phyloP scores from a whole-genome alignment of 2,888 invertebrate genomes.

The Lasioglossum morio region DNA sequence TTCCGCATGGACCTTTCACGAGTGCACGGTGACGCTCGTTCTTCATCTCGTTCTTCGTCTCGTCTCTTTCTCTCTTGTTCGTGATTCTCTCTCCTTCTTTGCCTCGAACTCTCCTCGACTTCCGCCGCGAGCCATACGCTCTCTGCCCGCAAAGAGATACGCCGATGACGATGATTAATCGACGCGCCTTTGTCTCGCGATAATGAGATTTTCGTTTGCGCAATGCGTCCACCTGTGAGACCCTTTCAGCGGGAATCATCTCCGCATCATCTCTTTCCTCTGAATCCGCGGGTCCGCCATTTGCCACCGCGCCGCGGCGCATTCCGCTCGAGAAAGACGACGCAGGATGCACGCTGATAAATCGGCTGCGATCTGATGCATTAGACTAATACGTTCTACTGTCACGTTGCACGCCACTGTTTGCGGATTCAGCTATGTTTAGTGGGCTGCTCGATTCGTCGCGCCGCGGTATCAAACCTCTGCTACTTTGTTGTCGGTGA shows the following conservation, averaged over 20 bases:
- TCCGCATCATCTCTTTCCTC: not conserved
- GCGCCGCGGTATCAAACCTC: not conserved
- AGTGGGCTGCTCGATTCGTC: not conserved
- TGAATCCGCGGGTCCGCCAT: slow-evolving; percentile 25
- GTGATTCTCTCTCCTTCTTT: slow-evolving; percentile 30
- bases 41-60: slow-evolving; percentile 60
- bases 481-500: not conserved
- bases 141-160: slow-evolving; percentile 57
- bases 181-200: slow-evolving; percentile 79
- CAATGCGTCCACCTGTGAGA: slow-evolving; percentile 70
- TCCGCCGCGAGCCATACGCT: slow-evolving; percentile 72
- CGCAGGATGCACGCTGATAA: not conserved
- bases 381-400: not conserved
- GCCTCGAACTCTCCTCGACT: slow-evolving; percentile 45
- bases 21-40: slow-evolving; percentile 61
- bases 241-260: slow-evolving; percentile 43
- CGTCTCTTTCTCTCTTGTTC: not conserved
- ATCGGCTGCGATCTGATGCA: not conserved
- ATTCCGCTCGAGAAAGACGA: not conserved
- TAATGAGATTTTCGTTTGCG: slow-evolving; percentile 81
- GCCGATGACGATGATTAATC: slow-evolving; percentile 79
- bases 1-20: slow-evolving; percentile 72
- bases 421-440: not conserved
- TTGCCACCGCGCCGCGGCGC: not conserved
- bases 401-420: not conserved